Base-by-base conservation (phyloP, 2,797 vertebrate species). In the Rhincodon typus region DNA sequence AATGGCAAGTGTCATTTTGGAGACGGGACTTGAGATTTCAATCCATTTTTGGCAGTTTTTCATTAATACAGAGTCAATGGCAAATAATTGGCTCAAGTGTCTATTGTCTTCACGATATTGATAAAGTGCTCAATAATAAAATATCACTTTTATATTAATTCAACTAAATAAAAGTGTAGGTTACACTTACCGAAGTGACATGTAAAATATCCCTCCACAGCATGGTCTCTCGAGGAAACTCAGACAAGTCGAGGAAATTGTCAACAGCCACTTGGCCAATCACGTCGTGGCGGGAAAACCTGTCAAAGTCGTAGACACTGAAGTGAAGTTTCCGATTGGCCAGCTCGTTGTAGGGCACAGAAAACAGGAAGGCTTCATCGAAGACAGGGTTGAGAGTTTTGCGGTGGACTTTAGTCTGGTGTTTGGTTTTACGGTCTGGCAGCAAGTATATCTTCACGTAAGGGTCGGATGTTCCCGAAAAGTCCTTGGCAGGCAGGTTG, bases 371-470 rank as follows among this genome's bases (percentile, higher is more conserved):
- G 97, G 99, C 99, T 97, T 99, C 99, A 96, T 99, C 98, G 96
- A 99, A 99, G 88, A 99, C 98, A 0, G 99, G 99, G 97, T 99
- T 99, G 95, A 99, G 97, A 69, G 99, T 99, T 97, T 99, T 99
- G 96, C 99, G 98, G 96, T 99, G 99, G 96, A 99, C 99, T 97
- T 99, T 99, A 97, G 99, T 99, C 98, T 99, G 99, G 97, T 99
- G 99, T 97, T 99, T 99, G 96, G 98, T 99, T 98, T 98, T 99
- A 96, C 99, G 98, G 96, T 99, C 99, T 0, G 99, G 99, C 96
- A 99, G 98, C 96, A 99, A 98, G 96, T 99, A 99, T 96, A 99
- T 99, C 97, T 99, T 99, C 95, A 99, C 99, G 0, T 99, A 99
- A 0, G 99, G 99, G 97, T 99, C 99, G 96, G 99, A 99, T 62